Evolutionary conservation across 2,797 vertebrate species (phyloP).

Genomic region (Pantherophis vulpinus): DNA sequence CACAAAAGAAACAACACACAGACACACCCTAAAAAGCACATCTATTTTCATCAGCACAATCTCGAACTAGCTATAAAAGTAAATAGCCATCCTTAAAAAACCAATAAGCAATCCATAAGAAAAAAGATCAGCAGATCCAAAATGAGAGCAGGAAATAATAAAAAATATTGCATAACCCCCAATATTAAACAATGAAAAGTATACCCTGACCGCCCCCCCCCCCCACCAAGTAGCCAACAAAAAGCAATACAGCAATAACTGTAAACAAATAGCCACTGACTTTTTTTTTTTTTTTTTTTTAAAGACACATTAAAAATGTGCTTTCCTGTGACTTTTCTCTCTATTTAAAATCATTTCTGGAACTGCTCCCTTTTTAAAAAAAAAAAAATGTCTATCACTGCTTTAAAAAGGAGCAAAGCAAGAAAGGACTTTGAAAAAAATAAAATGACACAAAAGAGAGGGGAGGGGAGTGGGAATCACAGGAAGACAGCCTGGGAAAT

Average conservation of each 20-base stretch:
- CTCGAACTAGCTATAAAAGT: neutral
- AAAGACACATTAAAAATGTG: neutral
- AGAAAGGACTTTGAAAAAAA: neutral
- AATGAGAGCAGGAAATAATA: neutral
- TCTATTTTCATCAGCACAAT: neutral
- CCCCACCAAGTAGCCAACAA: neutral
- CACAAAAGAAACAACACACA: neutral
- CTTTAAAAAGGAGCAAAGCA: neutral
- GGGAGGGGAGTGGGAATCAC: fast-evolving
- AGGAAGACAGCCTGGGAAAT: neutral
- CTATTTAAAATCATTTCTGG: neutral
- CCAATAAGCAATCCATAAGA: neutral
- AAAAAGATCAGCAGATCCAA: neutral
- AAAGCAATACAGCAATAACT: neutral
- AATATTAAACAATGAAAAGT: neutral
- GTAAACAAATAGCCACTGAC: neutral
- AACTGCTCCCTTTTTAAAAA: neutral
- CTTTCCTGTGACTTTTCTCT: neutral
- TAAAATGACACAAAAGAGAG: neutral
- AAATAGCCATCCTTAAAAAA: neutral
- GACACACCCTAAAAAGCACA: neutral
- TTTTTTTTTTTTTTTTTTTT: neutral
- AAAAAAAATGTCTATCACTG: neutral
- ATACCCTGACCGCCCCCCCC: neutral
- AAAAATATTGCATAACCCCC: no score